Conservation (phyloP, 2,797 vertebrate genomes). For the Scolopax rusticola region DNA sequence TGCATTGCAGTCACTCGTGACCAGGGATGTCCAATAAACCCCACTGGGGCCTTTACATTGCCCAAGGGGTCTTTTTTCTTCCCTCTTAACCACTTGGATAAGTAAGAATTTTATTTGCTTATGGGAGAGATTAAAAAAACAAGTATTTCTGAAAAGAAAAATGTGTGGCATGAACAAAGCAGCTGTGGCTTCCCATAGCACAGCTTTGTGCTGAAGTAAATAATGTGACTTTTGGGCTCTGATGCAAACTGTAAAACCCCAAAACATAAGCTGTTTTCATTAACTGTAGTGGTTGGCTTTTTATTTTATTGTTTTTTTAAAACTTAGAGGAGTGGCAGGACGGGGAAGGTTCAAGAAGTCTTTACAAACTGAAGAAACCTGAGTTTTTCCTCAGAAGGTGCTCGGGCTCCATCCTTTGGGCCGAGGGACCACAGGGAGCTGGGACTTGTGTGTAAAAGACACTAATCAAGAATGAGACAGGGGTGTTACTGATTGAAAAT, state of each 20-base stretch:
- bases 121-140: background rate
- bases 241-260: background rate
- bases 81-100: background rate
- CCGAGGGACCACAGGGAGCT: background rate
- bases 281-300: background rate
- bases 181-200: background rate
- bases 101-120: background rate
- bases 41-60: background rate
- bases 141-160: background rate
- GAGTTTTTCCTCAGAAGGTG: background rate
- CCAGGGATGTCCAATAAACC: background rate
- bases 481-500: background rate
- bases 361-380: background rate
- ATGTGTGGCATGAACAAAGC: background rate
- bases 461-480: background rate
- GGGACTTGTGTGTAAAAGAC: background rate
- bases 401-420: background rate
- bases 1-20: rapidly evolving
- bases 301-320: background rate
- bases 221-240: background rate
- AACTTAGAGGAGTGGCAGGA: background rate
- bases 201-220: background rate
- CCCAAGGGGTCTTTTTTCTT: background rate
- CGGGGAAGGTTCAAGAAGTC: background rate
- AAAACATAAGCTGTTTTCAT: background rate